phyloP scores from a whole-genome alignment of 2,888 invertebrate species.

The Notodonta dromedarius region DNA sequence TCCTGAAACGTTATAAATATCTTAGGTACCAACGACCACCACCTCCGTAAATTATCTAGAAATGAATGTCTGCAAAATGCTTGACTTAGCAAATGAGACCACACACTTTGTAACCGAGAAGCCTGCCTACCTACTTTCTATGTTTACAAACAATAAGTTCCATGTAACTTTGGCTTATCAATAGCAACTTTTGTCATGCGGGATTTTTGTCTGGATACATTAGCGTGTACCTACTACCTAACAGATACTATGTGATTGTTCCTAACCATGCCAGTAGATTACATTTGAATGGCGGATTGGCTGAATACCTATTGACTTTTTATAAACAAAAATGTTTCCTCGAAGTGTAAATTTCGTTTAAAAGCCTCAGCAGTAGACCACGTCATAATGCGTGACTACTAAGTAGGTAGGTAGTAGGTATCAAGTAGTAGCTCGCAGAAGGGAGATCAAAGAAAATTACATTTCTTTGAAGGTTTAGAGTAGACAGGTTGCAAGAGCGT shows the following conservation, averaged over 20 bases:
- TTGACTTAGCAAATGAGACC: neutral
- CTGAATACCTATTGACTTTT: slow-evolving; percentile 1
- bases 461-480: too few relatives aligned
- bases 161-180: neutral
- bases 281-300: neutral
- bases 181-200: neutral
- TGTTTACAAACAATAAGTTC: neutral
- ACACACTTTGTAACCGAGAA: neutral
- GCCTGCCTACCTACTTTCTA: neutral
- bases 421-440: too few relatives aligned
- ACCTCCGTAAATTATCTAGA: neutral
- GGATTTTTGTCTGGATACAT: neutral
- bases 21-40: neutral
- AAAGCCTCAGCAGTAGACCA: too few relatives aligned
- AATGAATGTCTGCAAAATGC: neutral
- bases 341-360: neutral
- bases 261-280: neutral
- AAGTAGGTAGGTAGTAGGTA: too few relatives aligned
- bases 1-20: too few relatives aligned
- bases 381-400: too few relatives aligned
- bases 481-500: too few relatives aligned
- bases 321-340: neutral
- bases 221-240: neutral
- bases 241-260: neutral
- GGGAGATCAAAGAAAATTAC: too few relatives aligned